Conservation (phyloP, 2,113 vertebrate genomes). For the Zingel zingel region DNA sequence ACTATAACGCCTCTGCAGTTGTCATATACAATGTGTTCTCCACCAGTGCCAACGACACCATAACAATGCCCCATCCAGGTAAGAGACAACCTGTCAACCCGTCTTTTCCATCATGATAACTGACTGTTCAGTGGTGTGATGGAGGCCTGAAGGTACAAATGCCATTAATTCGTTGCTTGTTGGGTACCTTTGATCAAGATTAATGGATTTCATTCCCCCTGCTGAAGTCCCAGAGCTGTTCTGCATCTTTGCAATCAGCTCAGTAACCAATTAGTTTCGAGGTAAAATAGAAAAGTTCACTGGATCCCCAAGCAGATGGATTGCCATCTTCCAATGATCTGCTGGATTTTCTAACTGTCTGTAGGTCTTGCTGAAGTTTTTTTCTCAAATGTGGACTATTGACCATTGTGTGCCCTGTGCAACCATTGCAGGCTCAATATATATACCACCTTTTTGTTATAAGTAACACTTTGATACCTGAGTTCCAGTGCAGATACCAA, state of each 20-base stretch:
- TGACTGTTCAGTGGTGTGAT: slow-evolving; percentile 11
- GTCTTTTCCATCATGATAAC: background rate
- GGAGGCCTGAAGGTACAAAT: background rate
- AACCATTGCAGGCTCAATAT: background rate
- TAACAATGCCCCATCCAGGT: slow-evolving; percentile 96
- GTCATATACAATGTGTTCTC: slow-evolving; percentile 95
- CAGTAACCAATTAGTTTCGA: slow-evolving; percentile 11
- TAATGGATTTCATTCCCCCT: slow-evolving; percentile 6
- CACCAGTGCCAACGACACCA: slow-evolving; percentile 91
- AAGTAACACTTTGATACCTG: background rate
- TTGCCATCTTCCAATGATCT: background rate
- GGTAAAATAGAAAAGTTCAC: slow-evolving; percentile 9
- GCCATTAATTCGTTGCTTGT: background rate
- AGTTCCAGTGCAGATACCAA: background rate
- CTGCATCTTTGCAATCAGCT: slow-evolving; percentile 23
- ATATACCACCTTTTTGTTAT: background rate
- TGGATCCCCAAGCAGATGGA: background rate
- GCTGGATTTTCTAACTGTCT: background rate
- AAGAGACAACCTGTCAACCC: slow-evolving; percentile 60
- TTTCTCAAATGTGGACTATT: background rate
- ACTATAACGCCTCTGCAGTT: slow-evolving; percentile 94
- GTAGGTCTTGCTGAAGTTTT: background rate
- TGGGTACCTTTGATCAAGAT: background rate
- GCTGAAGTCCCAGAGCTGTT: slow-evolving; percentile 2
- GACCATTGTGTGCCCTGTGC: background rate